These are phyloP conservation scores for Monopterus albus DNA, from an alignment of 2,113 vertebrate genomes.

Conservation along the genomic window DNA sequence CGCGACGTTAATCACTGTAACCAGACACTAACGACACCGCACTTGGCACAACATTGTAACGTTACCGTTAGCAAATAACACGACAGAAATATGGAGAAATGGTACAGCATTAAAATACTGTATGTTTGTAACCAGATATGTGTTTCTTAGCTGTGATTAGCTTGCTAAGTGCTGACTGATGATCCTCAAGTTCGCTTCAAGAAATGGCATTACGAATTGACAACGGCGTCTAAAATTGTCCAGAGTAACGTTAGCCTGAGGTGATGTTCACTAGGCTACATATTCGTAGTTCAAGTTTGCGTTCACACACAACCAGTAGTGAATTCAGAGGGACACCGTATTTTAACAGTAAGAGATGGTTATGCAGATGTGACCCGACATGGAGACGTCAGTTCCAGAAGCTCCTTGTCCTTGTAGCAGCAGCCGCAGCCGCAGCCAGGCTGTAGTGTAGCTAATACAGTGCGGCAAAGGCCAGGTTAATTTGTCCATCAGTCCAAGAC, in stretches of 20 bases:
- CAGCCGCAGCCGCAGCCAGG: conserved; percentile 46
- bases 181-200: conserved; percentile 49
- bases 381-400: conserved; percentile 59
- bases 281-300: background rate
- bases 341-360: background rate
- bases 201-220: conserved; percentile 28
- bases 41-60: background rate
- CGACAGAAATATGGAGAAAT: background rate
- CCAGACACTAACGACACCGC: background rate
- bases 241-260: conserved; percentile 10
- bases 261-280: background rate
- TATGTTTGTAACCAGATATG: background rate
- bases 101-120: background rate
- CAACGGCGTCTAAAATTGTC: conserved; percentile 26
- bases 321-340: background rate
- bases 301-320: background rate
- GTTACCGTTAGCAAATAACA: background rate
- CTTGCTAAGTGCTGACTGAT: conserved; percentile 5
- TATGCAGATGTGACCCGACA: conserved; percentile 63
- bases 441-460: conserved; percentile 46
- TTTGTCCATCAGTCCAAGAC: conserved; percentile 7
- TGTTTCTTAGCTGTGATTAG: conserved; percentile 25
- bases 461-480: conserved; percentile 67
- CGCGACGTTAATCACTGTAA: conserved; percentile 39
- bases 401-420: conserved; percentile 52